Base-by-base conservation (phyloP, 2,113 vertebrate species). In the Bagarius yarrelli region DNA sequence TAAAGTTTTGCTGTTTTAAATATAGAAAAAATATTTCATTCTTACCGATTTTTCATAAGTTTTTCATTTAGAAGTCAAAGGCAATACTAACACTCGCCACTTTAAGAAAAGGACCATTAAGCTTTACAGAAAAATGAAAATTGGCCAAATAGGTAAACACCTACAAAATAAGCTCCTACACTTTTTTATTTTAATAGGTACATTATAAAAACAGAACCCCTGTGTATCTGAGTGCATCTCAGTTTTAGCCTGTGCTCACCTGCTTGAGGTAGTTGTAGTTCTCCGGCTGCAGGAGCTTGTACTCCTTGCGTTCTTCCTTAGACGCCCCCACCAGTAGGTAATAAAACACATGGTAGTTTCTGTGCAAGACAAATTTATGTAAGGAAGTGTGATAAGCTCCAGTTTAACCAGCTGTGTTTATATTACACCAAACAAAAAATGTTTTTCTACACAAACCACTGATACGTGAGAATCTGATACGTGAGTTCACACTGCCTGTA, bases 191-290 rank as follows among this genome's bases (percentile, higher is more conserved):
- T 47, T 47, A 11, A 47, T 8, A 47, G 44, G 5, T 47, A 47
- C 4, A 47, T 47, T 8, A 47, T 47, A 47, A 47, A 47, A 8
- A 47, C 44, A 47, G 44, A 47, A 8, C 11, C 44, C 44, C 44
- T 40, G 36, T 40, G 36, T 4, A 40, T 40, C 36, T 47, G 44
- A 47, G 44, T 47, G 9, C 9, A 47, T 9, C 44, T 9, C 25
- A 1, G 19, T 32, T 32, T 30, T 53, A 73, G 12, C 12, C 19
- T 47, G 18, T 40, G 15, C 77, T 70, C 89, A 98, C 97, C 97
- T 99, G 97, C 87, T 97, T 98, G 95, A 99, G 98, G 96, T 99
- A 99, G 95, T 95, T 95, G 92, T 97, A 99, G 82, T 99, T 95
- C 95, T 97, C 94, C 57, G 97, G 97, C 86, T 96, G 94, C 87